A percentile compares a stretch with the other conserved stretches of the same genome.
These are phyloP conservation scores for Chrysocyon brachyurus DNA, from an alignment of 2,797 vertebrate species.

Conservation along the genomic window DNA sequence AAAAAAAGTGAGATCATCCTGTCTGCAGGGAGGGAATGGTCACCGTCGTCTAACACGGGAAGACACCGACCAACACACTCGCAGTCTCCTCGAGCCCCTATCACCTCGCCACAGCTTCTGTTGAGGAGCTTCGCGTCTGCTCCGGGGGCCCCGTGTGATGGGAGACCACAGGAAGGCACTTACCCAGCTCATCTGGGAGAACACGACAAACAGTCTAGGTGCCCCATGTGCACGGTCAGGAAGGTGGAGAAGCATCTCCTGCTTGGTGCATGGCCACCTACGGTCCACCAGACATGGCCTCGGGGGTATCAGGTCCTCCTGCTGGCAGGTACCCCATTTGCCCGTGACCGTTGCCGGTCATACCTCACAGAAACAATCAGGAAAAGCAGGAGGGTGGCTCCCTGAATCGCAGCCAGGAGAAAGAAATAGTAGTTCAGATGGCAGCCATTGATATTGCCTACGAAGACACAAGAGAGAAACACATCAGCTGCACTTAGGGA, in stretches of 20 bases:
- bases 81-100: background rate
- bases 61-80: accelerated
- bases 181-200: background rate
- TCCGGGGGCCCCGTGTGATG: conserved; percentile 22
- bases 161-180: conserved; percentile 83
- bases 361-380: conserved; percentile 96
- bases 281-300: background rate
- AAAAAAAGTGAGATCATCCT: background rate
- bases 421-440: conserved; percentile 98
- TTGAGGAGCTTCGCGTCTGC: accelerated
- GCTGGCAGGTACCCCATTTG: background rate
- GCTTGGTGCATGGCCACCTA: background rate
- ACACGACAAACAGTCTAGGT: background rate
- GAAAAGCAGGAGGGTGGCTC: conserved; percentile 95
- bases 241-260: background rate
- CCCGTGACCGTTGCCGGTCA: conserved; percentile 90
- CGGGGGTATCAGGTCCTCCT: conserved; percentile 82
- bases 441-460: conserved; percentile 98
- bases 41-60: accelerated
- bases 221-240: background rate
- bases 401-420: conserved; percentile 96
- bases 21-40: background rate
- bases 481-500: accelerated
- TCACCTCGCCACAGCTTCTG: accelerated
- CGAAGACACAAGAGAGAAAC: background rate